Percentiles rank a stretch among this genome's conserved stretches.
Evolutionary conservation across 1,140 invertebrate species (phyloP).

Genomic region (Aricia agestis): DNA sequence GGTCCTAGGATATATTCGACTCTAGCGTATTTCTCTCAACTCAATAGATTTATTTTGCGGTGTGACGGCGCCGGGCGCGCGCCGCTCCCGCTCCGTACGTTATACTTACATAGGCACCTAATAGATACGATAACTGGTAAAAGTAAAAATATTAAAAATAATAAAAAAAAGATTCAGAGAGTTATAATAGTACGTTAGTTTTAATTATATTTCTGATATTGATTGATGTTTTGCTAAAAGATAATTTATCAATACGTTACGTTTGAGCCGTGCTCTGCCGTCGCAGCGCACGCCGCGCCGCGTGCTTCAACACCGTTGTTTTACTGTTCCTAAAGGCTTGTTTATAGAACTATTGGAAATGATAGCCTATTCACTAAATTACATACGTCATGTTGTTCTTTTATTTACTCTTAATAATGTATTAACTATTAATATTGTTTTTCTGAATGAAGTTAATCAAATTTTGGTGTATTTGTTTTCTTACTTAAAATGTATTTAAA

Average conservation of each 20-base stretch:
- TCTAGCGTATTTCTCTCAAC: neutral
- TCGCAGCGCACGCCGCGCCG: constrained; percentile 36
- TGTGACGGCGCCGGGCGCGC: constrained; percentile 34
- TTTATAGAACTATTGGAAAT: neutral
- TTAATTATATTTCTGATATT: constrained; percentile 75
- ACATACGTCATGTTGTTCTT: neutral
- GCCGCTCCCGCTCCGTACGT: constrained; percentile 50
- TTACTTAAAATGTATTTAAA: too few relatives aligned
- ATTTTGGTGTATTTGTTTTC: too few relatives aligned
- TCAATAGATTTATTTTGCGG: constrained; percentile 1
- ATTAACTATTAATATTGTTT: too few relatives aligned
- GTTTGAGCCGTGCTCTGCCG: constrained; percentile 50
- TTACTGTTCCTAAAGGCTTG: constrained; percentile 26
- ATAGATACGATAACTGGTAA: constrained; percentile 58
- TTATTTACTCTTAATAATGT: neutral
- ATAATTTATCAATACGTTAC: constrained; percentile 72
- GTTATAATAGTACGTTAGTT: constrained; percentile 75
- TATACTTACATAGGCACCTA: constrained; percentile 55
- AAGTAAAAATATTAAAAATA: constrained; percentile 53
- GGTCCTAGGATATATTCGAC: neutral
- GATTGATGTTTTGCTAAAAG: constrained; percentile 75
- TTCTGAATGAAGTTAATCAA: too few relatives aligned
- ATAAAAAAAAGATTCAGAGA: constrained; percentile 60
- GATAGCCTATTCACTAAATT: neutral
- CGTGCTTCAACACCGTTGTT: constrained; percentile 23